Percentiles rank a stretch among this genome's conserved stretches.
phyloP scores from a whole-genome alignment of 2,797 vertebrate species.

The Bradypus variegatus region DNA sequence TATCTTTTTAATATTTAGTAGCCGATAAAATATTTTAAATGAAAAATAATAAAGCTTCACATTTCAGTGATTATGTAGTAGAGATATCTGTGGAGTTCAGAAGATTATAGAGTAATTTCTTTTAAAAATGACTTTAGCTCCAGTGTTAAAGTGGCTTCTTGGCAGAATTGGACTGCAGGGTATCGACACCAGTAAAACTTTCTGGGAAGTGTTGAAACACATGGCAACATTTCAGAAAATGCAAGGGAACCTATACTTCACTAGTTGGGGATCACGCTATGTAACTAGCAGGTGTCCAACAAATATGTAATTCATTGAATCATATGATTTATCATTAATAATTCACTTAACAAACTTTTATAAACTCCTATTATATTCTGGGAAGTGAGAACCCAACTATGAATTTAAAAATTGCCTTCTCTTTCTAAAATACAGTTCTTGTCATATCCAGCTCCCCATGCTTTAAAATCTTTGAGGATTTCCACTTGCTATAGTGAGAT shows the following conservation, averaged over 20 bases:
- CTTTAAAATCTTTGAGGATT: not conserved
- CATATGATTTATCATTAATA: no score
- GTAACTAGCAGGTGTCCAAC: no score
- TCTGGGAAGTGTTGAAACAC: not conserved
- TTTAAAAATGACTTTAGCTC: not conserved
- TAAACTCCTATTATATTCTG: not conserved
- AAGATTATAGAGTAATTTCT: slow-evolving; percentile 4
- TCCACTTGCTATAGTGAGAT: accelerated
- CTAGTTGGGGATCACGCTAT: accelerated
- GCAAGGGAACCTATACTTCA: not conserved
- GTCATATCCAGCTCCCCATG: accelerated
- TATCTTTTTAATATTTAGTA: slow-evolving; percentile 40
- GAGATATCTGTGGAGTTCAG: slow-evolving; percentile 42
- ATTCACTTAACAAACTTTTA: not conserved
- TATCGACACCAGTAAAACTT: not conserved
- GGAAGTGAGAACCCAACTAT: not conserved
- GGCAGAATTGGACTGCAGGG: not conserved
- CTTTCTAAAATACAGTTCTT: not conserved
- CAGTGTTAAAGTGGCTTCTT: slow-evolving; percentile 37
- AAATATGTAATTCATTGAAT: accelerated
- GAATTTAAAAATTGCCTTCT: no score
- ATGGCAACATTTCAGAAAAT: not conserved
- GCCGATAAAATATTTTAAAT: slow-evolving; percentile 58
- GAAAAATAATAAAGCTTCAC: slow-evolving; percentile 57
- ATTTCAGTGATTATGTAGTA: slow-evolving; percentile 43